Base-by-base conservation (phyloP, 2,113 vertebrate genomes). In the Solea senegalensis region DNA sequence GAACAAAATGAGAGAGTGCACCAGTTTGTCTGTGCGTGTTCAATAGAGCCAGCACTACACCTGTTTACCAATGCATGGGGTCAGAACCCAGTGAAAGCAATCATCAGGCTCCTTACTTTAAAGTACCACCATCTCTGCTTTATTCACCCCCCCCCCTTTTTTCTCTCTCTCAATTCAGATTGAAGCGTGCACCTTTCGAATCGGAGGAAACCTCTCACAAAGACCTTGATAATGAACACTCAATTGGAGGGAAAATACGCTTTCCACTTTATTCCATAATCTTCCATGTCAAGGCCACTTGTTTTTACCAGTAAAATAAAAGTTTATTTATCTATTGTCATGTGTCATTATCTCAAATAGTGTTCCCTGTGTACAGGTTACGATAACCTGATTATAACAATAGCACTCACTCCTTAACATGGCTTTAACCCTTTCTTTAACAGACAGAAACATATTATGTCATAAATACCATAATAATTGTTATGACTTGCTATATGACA, bases 61-160 rank as follows among this genome's bases (percentile, higher is more conserved):
- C 80, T 72, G 71, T 80, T 86, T 83, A 81, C 77, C 58, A 53
- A 87, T 80, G 73, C 84, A 85, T 76, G 74, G 84, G 81, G 81
- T 87, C 85, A 84, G 59, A 75, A 57, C 72, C 69, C 54, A 62
- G 68, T 16, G 69, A 74, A 53, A 78, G 69, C 60, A 73, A 87
- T 84, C 73, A 74, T 80, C 57, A 15, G 50, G 49, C 55, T 72
- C 62, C 9, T 65, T 62, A 52, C 46, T 55, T 75, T 16, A 16
- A 66, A 51, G 69, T 34, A 8, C 43, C 0, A 12, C 16, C 54
- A 65, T 75, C 55, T 71, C 75, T 54, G 67, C 52, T 70, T 13
- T 34, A 70, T 15, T 50, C 28, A 63, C 5, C 9, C 28, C 53
- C 52, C 52, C 49, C 44, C 12, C 28, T 34, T 15, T 7, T 26